Percentiles rank a stretch among this genome's conserved stretches.
These are phyloP conservation scores for Atethmia centrago DNA, from an alignment of 2,888 invertebrate species.

Conservation along the genomic window DNA sequence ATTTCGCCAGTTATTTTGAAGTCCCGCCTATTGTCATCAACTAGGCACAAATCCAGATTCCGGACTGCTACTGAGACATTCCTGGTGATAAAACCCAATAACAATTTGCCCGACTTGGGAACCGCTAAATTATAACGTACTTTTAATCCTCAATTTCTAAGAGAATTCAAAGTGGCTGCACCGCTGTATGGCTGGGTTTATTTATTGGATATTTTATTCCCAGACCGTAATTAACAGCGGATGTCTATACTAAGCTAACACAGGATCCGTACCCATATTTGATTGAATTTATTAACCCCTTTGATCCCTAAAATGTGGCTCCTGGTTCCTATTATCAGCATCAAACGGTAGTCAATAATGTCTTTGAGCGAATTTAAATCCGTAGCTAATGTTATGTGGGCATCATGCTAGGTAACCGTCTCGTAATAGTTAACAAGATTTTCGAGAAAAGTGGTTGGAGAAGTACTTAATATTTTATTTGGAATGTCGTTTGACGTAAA, in stretches of 20 bases:
- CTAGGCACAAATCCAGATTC: neutral
- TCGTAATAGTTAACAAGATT: neutral
- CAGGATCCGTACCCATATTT: conserved; percentile 19
- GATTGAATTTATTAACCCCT: conserved; percentile 24
- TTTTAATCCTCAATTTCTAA: neutral
- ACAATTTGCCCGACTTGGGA: too few relatives aligned
- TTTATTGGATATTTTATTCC: neutral
- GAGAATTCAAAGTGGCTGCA: neutral
- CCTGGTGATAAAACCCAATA: too few relatives aligned
- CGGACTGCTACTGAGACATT: too few relatives aligned
- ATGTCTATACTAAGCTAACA: conserved; percentile 4
- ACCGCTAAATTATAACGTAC: neutral
- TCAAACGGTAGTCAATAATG: conserved; percentile 7
- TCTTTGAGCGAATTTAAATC: conserved; percentile 21
- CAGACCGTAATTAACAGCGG: conserved; percentile 2
- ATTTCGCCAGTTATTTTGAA: neutral
- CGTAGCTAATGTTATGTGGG: neutral
- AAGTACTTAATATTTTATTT: neutral
- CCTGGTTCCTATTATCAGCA: conserved; percentile 15
- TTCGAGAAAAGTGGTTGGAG: neutral
- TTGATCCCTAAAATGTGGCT: conserved; percentile 13
- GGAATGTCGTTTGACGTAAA: neutral
- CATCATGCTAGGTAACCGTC: neutral
- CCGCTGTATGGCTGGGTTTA: neutral
- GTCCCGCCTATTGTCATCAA: neutral